Conservation (phyloP, 1,140 invertebrate species). For the Whitmania pigra region DNA sequence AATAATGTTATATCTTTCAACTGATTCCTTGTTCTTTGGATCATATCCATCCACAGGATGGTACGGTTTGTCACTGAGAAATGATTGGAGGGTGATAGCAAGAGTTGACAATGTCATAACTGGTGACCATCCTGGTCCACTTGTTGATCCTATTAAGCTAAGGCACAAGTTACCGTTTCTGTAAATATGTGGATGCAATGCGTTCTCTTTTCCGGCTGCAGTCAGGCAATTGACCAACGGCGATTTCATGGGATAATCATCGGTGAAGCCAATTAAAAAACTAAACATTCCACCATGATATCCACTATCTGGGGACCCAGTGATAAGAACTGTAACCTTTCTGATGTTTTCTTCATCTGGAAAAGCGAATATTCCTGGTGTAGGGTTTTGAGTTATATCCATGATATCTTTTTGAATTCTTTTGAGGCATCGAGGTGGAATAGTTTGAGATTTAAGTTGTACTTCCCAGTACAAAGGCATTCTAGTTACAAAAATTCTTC, state of each 20-base stretch:
- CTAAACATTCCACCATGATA: conserved; percentile 56
- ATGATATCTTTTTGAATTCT: too few relatives aligned
- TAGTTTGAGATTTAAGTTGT: too few relatives aligned
- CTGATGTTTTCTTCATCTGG: conserved; percentile 49
- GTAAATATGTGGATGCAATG: conserved; percentile 55
- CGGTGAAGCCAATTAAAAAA: conserved; percentile 49
- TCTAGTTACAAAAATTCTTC: too few relatives aligned
- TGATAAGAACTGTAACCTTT: conserved; percentile 48
- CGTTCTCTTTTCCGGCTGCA: conserved; percentile 49
- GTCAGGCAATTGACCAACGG: conserved; percentile 53
- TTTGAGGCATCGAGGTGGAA: too few relatives aligned
- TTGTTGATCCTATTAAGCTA: conserved; percentile 53
- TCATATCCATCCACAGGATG: conserved; percentile 52
- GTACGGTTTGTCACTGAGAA: conserved; percentile 52
- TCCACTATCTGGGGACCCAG: conserved; percentile 53
- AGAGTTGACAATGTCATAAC: conserved; percentile 49
- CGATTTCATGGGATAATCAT: conserved; percentile 45
- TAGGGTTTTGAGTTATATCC: conserved; percentile 27
- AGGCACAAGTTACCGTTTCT: conserved; percentile 54
- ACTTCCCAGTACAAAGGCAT: too few relatives aligned
- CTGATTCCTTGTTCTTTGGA: conserved; percentile 42
- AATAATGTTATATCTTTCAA: conserved; percentile 47
- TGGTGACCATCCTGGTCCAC: conserved; percentile 52
- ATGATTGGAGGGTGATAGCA: conserved; percentile 51
- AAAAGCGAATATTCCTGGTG: conserved; percentile 47